These are phyloP conservation scores for Orchestia grillus DNA, from an alignment of 1,140 invertebrate genomes.

Conservation along the genomic window DNA sequence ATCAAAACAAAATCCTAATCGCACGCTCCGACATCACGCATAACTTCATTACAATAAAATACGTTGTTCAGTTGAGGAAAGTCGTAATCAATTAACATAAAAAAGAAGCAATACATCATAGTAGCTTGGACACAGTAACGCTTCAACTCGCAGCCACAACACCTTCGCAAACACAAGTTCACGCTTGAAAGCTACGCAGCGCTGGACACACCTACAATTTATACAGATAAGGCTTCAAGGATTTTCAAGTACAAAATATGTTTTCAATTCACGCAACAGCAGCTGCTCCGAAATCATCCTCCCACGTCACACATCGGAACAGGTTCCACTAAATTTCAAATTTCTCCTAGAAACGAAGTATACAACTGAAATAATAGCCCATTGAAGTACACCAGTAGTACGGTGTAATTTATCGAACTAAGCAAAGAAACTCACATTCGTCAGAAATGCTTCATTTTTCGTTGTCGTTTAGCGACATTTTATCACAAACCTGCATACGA, in stretches of 20 bases:
- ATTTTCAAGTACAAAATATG: background rate
- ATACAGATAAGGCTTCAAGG: constrained; percentile 27
- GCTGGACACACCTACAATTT: constrained; percentile 23
- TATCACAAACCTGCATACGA: background rate
- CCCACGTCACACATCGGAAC: background rate
- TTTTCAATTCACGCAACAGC: background rate
- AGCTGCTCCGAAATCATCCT: background rate
- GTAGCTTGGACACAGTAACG: background rate
- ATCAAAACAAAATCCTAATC: background rate
- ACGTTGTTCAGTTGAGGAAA: background rate
- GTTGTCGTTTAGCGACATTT: background rate
- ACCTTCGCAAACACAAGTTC: background rate
- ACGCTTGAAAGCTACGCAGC: background rate
- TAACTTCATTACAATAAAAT: background rate
- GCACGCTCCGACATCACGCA: background rate
- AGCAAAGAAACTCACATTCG: background rate
- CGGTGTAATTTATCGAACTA: background rate
- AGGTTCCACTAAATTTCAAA: background rate
- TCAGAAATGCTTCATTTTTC: background rate
- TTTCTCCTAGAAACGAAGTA: background rate
- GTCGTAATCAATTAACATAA: background rate
- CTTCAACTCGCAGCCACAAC: background rate
- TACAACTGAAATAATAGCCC: background rate
- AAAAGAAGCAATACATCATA: background rate
- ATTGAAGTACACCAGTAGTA: background rate